Evolutionary conservation across 2,797 vertebrate species (phyloP).

Genomic region (Labeo calbasu): DNA sequence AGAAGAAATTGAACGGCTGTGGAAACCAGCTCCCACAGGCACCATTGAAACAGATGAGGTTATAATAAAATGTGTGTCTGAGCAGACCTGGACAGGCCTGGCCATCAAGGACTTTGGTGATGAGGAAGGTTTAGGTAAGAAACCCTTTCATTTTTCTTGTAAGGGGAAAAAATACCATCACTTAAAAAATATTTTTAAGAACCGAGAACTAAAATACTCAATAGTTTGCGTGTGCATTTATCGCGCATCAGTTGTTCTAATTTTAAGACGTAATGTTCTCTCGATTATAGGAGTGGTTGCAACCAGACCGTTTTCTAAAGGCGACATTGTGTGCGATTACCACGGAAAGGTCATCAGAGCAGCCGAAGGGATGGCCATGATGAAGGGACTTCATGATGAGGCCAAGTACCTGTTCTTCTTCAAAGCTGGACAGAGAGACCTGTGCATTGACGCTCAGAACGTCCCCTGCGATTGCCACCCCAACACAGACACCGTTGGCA

Average conservation of each 20-base stretch:
- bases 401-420: neutral
- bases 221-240: no score
- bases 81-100: conserved; percentile 27
- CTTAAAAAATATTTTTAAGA: neutral
- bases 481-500: neutral
- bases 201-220: neutral
- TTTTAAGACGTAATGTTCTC: neutral
- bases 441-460: neutral
- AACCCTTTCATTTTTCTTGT: neutral
- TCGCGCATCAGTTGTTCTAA: neutral
- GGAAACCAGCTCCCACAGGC: neutral
- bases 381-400: neutral
- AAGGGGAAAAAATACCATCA: neutral
- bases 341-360: neutral
- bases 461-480: conserved; percentile 10
- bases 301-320: neutral
- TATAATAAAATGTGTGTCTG: neutral
- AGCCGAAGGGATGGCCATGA: neutral
- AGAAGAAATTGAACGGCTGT: neutral
- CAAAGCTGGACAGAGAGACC: neutral
- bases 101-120: neutral
- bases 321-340: neutral
- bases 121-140: neutral
- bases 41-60: neutral
- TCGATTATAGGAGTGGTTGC: neutral